These are phyloP conservation scores for Saccopteryx bilineata DNA, from an alignment of 2,113 vertebrate species.

Conservation along the genomic window DNA sequence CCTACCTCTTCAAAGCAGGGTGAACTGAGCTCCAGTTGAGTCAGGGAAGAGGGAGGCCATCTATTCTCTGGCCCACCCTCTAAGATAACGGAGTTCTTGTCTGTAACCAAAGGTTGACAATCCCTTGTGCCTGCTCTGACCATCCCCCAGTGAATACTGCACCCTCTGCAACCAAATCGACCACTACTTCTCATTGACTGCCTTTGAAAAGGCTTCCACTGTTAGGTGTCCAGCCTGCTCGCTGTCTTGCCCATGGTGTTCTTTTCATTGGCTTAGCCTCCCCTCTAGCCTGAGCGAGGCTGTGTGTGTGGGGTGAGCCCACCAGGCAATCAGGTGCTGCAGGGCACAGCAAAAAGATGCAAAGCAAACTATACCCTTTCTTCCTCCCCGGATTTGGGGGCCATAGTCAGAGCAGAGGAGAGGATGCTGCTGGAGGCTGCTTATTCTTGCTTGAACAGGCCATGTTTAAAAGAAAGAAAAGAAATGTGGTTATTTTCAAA, in stretches of 20 bases:
- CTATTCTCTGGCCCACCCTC: not conserved
- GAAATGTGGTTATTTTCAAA: slow-evolving; percentile 62
- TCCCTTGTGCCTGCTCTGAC: not conserved
- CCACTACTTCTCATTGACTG: not conserved
- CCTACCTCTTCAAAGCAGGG: not conserved
- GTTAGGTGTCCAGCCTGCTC: not conserved
- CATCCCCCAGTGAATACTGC: not conserved
- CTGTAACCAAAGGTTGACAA: not conserved
- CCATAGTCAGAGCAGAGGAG: not conserved
- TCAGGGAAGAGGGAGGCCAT: not conserved
- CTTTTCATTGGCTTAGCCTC: slow-evolving; percentile 33
- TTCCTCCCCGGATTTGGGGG: not conserved
- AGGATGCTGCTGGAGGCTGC: not conserved
- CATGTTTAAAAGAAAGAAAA: slow-evolving; percentile 65
- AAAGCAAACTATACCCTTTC: slow-evolving; percentile 28
- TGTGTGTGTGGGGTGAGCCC: slow-evolving; percentile 38
- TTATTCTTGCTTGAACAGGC: slow-evolving; percentile 67
- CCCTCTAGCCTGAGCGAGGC: slow-evolving; percentile 18
- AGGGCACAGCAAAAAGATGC: slow-evolving; percentile 20
- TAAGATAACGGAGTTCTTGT: not conserved
- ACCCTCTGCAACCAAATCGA: not conserved
- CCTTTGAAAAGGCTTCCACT: slow-evolving; percentile 30
- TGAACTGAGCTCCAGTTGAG: not conserved
- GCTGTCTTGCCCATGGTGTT: not conserved
- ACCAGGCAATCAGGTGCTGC: not conserved